Evolutionary conservation across 1,140 invertebrate genomes (phyloP), one percentile per base, ranked within the genome.

Genomic region (Drosophila bocki): DNA sequence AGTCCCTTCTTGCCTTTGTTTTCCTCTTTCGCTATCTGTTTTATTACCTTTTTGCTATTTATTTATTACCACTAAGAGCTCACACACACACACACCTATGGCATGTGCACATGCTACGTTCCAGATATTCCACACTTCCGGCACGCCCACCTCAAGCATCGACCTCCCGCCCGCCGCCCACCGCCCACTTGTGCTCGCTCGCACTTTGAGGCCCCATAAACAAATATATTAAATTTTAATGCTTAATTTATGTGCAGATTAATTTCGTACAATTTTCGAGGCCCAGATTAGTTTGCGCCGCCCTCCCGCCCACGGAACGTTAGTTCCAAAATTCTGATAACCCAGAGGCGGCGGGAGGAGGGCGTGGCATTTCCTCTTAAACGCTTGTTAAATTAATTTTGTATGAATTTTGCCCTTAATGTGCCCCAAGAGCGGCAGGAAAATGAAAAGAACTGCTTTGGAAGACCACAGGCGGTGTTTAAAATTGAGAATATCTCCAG

Each of bases 211-310:
- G 56, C 41, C 56, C 76, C 77, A 80, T 79, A 80, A 80, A 80
- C 77, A 80, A 80, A 80, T 80, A 80, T 79, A 80, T 80, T 80
- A 80, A 80, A 80, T 80, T 80, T 80, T 80, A 80, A 80, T 80
- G 78, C 76, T 79, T 79, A 74, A 80, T 80, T 80, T 80, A 80
- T 80, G 78, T 68, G 68, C 76, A 79, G 78, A 80, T 80, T 80
- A 80, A 80, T 80, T 80, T 80, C 78, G 76, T 78, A 79, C 77
- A 79, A 79, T 79, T 79, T 79, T 77, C 75, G 75, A 68, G 69
- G 68, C 60, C 68, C 68, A 79, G 77, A 80, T 80, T 80, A 80
- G 75, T 80, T 79, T 64, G 26, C n/a, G 32, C 45, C 67, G 12
- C 29, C 51, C 58, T 19, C 17, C 29, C 45, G 15, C 13, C 50